Conservation (phyloP, 1,140 invertebrate genomes). For the Vanessa tameamea region DNA sequence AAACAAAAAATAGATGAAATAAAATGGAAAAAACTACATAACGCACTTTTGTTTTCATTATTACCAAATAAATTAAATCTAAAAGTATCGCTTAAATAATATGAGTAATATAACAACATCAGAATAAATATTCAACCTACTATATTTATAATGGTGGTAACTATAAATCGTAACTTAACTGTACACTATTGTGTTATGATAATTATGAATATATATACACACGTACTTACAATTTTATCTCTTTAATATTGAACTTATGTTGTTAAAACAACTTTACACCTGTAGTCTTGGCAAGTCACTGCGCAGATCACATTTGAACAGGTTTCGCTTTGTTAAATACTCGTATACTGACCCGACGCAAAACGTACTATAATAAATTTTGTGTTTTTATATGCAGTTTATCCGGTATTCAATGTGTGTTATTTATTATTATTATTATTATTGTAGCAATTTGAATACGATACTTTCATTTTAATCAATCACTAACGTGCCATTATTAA, state of each 20-base stretch:
- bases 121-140: no score
- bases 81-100: no score
- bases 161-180: no score
- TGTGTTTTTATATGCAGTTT: background rate
- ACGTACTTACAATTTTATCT: conserved; percentile 3
- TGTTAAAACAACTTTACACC: conserved; percentile 20
- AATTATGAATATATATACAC: background rate
- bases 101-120: no score
- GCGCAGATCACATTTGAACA: conserved; percentile 13
- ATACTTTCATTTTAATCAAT: no score
- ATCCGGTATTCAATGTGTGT: background rate
- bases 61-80: no score
- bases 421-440: background rate
- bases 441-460: background rate
- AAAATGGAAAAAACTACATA: no score
- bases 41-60: no score
- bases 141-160: no score
- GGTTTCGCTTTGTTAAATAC: conserved; percentile 22
- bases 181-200: no score
- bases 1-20: no score
- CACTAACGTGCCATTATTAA: no score
- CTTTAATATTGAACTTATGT: background rate
- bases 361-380: conserved; percentile 6
- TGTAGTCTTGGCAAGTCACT: conserved; percentile 14
- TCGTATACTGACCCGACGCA: conserved; percentile 9